phyloP scores from a whole-genome alignment of 2,113 vertebrate genomes.

The Malaclemys terrapin region DNA sequence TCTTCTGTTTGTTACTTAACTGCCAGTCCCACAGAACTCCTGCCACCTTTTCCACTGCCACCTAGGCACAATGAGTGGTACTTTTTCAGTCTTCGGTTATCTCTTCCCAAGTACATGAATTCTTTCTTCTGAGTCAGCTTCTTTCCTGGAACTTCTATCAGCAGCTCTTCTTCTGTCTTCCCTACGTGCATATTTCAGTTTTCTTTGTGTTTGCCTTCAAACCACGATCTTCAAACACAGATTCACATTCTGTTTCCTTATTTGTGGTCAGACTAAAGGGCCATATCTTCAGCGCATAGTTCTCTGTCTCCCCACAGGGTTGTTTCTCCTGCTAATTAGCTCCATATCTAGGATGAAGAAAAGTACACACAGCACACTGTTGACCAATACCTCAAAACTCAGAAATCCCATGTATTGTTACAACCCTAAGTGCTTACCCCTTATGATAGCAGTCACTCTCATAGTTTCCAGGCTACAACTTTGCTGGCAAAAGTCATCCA shows the following conservation, averaged over 20 bases:
- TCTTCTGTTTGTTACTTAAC: too few species aligned
- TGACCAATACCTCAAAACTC: not conserved
- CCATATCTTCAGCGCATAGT: not conserved
- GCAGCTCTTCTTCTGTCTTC: not conserved
- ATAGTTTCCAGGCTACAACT: not conserved
- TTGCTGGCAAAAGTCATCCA: not conserved
- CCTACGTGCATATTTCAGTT: not conserved
- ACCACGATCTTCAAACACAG: not conserved
- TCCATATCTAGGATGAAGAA: not conserved
- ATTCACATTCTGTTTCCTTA: not conserved
- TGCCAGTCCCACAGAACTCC: too few species aligned
- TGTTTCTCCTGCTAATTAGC: not conserved
- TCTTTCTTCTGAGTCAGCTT: not conserved
- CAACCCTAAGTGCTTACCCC: not conserved
- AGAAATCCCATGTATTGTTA: not conserved
- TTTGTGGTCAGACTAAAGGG: not conserved
- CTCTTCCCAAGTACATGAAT: not conserved
- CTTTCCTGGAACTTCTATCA: not conserved
- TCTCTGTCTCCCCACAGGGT: not conserved
- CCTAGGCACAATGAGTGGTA: too few species aligned
- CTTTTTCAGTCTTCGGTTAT: not conserved
- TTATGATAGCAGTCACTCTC: not conserved
- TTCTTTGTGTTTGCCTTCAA: not conserved
- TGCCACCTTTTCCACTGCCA: too few species aligned
- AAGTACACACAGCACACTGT: not conserved